Evolutionary conservation across 2,113 vertebrate species (phyloP).

Genomic region (Paedocypris sp.): DNA sequence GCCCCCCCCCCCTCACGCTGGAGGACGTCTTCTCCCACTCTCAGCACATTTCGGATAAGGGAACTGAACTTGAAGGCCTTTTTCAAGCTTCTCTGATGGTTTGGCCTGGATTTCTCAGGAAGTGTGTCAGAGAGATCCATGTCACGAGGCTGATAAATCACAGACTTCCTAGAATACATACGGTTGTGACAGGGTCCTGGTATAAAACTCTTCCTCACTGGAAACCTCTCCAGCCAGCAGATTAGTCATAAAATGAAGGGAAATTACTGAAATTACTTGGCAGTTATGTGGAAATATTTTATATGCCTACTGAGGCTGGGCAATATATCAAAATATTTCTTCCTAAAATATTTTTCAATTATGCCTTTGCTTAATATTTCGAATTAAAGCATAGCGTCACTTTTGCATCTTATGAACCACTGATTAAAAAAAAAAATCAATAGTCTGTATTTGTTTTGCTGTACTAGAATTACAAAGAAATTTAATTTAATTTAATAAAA

Average conservation of each 20-base stretch:
- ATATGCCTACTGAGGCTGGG: too few species aligned
- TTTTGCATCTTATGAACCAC: too few species aligned
- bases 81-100: slow-evolving; percentile 31
- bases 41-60: slow-evolving; percentile 28
- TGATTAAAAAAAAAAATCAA: too few species aligned
- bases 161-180: slow-evolving; percentile 23
- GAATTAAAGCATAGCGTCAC: too few species aligned
- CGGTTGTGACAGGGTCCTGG: slow-evolving; percentile 22
- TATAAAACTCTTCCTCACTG: slow-evolving; percentile 13
- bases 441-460: too few species aligned
- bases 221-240: background rate
- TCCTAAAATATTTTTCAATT: too few species aligned
- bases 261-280: background rate
- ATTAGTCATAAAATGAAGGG: slow-evolving; percentile 9
- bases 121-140: slow-evolving; percentile 31
- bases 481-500: too few species aligned
- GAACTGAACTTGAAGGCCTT: slow-evolving; percentile 28
- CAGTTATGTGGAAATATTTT: background rate
- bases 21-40: slow-evolving; percentile 7
- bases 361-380: too few species aligned
- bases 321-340: too few species aligned
- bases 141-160: slow-evolving; percentile 27
- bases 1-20: too few species aligned
- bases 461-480: too few species aligned
- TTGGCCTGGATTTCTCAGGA: slow-evolving; percentile 32